Base-by-base conservation (phyloP, 2,113 vertebrate species). In the Melanostigma gelatinosum region DNA sequence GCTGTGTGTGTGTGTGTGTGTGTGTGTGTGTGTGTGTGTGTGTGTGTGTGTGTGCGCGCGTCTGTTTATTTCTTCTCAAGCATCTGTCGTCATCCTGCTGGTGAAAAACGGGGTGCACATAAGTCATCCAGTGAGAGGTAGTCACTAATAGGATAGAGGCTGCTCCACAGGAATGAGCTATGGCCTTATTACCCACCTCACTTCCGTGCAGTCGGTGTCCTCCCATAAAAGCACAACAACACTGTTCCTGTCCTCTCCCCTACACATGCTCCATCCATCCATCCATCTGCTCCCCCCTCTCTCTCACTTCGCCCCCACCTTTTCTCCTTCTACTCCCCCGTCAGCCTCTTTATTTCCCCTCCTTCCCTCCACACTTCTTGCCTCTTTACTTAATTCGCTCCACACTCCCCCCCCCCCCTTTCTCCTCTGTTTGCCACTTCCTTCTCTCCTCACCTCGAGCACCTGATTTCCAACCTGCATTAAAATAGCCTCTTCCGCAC, bases 61-160 rank as follows among this genome's bases (percentile, higher is more conserved):
- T 18, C 29, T 34, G 58, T 82, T 55, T 89, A 79, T 80, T 79
- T 87, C 82, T 86, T 89, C 78, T 77, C 70, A 18, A 84, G 88
- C 87, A 81, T 88, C 80, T 91, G 89, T 90, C 90, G 91, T 92
- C 93, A 89, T 80, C 65, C 75, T 50, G 83, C 75, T 64, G 88
- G 86, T 92, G 84, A 93, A 91, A 91, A 92, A 93, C 72, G 75
- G 91, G 91, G 80, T 65, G 85, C 82, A 86, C 86, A 92, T 92
- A 92, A 93, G 87, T 93, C 92, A 92, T 91, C 87, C 86, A 71
- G 91, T 84, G 88, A 91, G 88, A 92, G 85, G 88, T 86, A 92
- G 89, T 93, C 89, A 81, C 89, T 93, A 93, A 91, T 92, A 92
- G 87, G 88, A 89, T 81, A 73, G 88, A 85, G 86, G 87, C 81